Conservation (phyloP, 2,113 vertebrate genomes). For the Lichenostomus cassidix region DNA sequence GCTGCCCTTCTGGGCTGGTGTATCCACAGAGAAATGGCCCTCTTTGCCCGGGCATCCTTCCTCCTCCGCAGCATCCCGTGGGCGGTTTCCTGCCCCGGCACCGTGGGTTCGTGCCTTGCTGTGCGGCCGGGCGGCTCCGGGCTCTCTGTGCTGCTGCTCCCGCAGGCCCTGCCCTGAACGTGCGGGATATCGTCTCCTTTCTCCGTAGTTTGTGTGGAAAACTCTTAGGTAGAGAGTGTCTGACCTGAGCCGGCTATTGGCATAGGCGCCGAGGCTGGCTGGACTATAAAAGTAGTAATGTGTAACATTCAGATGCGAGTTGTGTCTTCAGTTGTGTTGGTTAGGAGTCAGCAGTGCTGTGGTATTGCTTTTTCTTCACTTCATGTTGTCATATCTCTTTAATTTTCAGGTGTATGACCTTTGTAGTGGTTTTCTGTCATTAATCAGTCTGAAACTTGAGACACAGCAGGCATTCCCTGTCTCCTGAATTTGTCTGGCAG, state of each 20-base stretch:
- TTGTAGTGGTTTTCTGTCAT: background rate
- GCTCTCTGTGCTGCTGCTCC: background rate
- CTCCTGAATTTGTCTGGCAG: background rate
- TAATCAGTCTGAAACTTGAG: background rate
- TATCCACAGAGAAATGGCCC: accelerated
- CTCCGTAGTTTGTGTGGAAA: background rate
- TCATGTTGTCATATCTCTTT: background rate
- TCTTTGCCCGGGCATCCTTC: background rate
- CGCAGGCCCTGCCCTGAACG: background rate
- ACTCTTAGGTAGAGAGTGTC: accelerated
- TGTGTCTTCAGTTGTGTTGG: background rate
- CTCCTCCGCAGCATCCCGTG: accelerated
- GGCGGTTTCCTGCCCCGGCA: background rate
- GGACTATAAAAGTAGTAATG: background rate
- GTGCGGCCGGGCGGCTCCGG: background rate
- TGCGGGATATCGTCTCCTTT: background rate
- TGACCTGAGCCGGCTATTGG: accelerated
- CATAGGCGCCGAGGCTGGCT: background rate
- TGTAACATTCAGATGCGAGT: accelerated
- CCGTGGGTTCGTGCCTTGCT: background rate
- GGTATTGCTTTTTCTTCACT: background rate
- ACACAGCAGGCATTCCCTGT: background rate
- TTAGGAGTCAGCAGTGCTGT: background rate
- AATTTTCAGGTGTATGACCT: background rate
- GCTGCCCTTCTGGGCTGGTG: background rate